Evolutionary conservation across 2,888 invertebrate genomes (phyloP), one percentile per base, ranked within the genome.

Genomic region (Oxyscelio sp.): DNA sequence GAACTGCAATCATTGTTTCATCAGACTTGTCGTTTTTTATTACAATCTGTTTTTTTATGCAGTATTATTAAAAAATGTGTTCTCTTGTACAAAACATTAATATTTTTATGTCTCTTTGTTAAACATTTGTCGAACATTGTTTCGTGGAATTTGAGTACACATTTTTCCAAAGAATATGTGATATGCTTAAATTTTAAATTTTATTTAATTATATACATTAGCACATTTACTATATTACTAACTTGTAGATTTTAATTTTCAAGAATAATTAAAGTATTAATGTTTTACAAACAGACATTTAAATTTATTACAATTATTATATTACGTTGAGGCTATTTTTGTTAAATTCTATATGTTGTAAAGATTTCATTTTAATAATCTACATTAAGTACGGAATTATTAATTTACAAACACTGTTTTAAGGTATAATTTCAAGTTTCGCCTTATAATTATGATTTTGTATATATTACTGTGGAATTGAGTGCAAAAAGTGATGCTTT

Each of bases 401-500:
- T 43, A 34, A 38, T 22, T 70, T 59, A 59, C 50, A 50, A 17
- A 31, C 40, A 52, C 22, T 54, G 61, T 61, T 74, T 74, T 63
- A 31, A 50, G 38, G 48, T 74, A 59, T 63, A 31, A 38, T 74
- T 61, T 17, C 11, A 19, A 56, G 34, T 13, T 22, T 56, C 56
- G 56, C 54, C n/a, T 54, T 54, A 54, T 54, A 3, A 31, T 38
- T 65, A 45, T 74, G 56, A 65, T 65, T 63, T 52, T 74, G 63
- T 74, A 65, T 56, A 74, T 65, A 74, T 50, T 63, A 63, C 15
- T 15, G 22, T 31, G 63, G 63, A 74, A 74, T 63, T 63, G 63
- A 54, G 63, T 52, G 73, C 43, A 61, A 56, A 15, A 19, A 19
- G 27, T 54, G 24, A 54, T 15, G 54, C 54, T 54, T 73, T 52